phyloP scores from a whole-genome alignment of 2,888 invertebrate species.

The Norana najaformis region DNA sequence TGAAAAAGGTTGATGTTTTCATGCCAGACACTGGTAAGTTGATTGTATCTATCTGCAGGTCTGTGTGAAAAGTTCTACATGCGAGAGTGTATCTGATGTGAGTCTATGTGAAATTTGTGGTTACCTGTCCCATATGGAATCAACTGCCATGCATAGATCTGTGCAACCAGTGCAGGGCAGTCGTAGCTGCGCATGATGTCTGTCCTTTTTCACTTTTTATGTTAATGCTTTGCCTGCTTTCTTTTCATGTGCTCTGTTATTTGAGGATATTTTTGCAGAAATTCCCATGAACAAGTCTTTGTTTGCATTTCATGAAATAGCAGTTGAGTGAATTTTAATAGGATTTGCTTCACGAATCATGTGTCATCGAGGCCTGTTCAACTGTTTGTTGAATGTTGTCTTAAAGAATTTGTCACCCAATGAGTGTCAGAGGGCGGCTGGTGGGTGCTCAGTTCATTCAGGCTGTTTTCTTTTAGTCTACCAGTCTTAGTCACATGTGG shows the following conservation, averaged over 20 bases:
- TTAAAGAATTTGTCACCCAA: neutral
- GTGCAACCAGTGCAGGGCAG: neutral
- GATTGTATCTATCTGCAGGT: neutral
- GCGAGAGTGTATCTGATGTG: neutral
- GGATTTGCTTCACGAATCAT: neutral
- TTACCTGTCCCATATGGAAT: too few relatives aligned
- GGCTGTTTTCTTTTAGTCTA: neutral
- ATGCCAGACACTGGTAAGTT: neutral
- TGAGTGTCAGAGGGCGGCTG: neutral
- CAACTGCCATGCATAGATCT: too few relatives aligned
- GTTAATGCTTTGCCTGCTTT: neutral
- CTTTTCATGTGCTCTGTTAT: neutral
- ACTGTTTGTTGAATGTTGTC: neutral
- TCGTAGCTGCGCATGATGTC: neutral
- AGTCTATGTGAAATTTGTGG: neutral
- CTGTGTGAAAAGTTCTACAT: too few relatives aligned
- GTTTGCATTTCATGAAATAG: neutral
- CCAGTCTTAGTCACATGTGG: neutral
- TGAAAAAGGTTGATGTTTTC: constrained; percentile 4
- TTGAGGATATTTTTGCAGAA: neutral
- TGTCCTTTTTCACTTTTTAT: neutral
- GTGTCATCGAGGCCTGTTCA: neutral
- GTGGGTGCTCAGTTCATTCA: neutral
- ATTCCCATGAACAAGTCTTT: neutral
- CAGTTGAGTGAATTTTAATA: neutral